phyloP scores from a whole-genome alignment of 2,797 vertebrate species.

The Phataginus tricuspis region DNA sequence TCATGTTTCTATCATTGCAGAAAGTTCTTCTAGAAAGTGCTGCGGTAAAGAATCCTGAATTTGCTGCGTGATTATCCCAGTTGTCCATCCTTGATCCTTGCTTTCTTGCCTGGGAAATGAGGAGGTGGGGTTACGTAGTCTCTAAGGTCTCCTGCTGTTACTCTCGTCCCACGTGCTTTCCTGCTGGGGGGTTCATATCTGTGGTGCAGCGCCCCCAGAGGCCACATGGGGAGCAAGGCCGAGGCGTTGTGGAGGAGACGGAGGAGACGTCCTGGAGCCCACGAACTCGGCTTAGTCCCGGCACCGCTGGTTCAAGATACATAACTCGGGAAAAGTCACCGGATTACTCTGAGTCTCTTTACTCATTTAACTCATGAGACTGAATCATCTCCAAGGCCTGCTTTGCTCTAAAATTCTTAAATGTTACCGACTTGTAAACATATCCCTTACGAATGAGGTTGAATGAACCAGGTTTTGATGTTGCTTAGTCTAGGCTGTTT shows the following conservation, averaged over 20 bases:
- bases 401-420: slow-evolving; percentile 27
- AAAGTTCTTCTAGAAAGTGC: background rate
- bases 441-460: background rate
- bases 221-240: background rate
- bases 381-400: background rate
- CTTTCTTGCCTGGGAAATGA: background rate
- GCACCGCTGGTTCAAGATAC: background rate
- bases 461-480: background rate
- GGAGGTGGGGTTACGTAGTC: background rate
- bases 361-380: background rate
- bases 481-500: background rate
- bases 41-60: background rate
- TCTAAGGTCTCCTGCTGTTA: background rate
- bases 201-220: background rate
- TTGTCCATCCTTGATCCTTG: background rate
- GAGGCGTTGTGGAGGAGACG: background rate
- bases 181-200: background rate
- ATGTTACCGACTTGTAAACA: slow-evolving; percentile 35
- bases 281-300: background rate
- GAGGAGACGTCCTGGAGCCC: background rate
- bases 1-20: background rate
- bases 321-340: background rate
- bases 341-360: background rate
- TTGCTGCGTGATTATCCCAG: background rate
- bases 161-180: background rate